Conservation (phyloP, 2,888 invertebrate genomes). For the Proisotoma minuta region DNA sequence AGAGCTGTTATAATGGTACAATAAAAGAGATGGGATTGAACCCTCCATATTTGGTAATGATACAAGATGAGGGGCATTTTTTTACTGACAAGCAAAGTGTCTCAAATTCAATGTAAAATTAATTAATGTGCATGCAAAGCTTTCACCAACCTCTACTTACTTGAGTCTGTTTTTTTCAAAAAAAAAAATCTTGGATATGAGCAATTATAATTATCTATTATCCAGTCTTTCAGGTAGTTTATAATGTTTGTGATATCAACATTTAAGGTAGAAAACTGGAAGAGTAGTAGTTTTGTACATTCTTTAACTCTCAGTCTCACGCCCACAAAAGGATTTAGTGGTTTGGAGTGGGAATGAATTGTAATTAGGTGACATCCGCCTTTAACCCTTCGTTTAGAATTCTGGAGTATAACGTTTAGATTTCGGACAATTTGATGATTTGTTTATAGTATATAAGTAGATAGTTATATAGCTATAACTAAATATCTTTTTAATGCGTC, state of each 20-base stretch:
- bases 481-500: neutral
- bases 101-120: too few species aligned
- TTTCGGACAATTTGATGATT: slow-evolving; percentile 14
- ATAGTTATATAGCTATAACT: neutral
- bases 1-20: too few species aligned
- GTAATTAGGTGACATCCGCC: slow-evolving; percentile 20
- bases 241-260: too few species aligned
- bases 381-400: slow-evolving; percentile 6
- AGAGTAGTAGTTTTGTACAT: too few species aligned
- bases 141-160: too few species aligned
- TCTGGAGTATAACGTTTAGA: neutral
- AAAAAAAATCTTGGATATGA: too few species aligned
- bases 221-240: too few species aligned
- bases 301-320: neutral
- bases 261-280: too few species aligned
- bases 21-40: neutral
- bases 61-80: neutral
- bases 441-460: slow-evolving; percentile 5
- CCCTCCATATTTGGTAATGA: neutral
- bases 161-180: neutral
- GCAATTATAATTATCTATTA: too few species aligned
- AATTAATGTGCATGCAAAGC: too few species aligned
- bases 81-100: too few species aligned
- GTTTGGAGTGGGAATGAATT: slow-evolving; percentile 12
- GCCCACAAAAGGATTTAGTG: slow-evolving; percentile 13